Evolutionary conservation across 2,113 vertebrate species (phyloP), one percentile per base, ranked within the genome.

Genomic region (Conger conger): DNA sequence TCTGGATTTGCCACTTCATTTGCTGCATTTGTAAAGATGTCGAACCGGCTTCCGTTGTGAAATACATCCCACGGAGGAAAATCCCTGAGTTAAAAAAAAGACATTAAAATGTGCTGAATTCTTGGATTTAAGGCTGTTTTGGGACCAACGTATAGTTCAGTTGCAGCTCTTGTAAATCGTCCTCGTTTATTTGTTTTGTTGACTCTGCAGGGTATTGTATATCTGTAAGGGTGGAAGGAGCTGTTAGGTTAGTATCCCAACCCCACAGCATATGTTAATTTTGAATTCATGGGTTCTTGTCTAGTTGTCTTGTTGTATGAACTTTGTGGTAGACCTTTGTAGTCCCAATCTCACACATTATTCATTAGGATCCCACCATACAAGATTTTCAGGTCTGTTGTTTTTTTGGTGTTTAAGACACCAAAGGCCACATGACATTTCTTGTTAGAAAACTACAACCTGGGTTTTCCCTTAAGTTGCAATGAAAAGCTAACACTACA

Each of bases 21-120:
- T 73, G 68, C 68, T 73, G 68, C 68, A 30, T 73, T 73, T 73
- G 68, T 73, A 73, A 73, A 73, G 68, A 73, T 73, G 68, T 73
- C 68, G 1, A 5, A 11, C 15, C 33, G 68, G 68, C 68, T 73
- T 73, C 9, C 68, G 6, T 73, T 73, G n/a, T 33, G 68, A 73
- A 73, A 30, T 73, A 73, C n/a, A 73, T 73, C n/a, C 68, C 27
- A 27, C 68, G 4, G 30, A 30, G 68, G 68, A 73, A 73, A 73
- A 27, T 33, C n/a, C 68, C n/a, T n/a, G 9, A 73, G 68, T 73
- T n/a, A n/a, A n/a, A 11, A n/a, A 68, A 33, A 73, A 27, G 30
- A 13, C n/a, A 73, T 73, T 73, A 73, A 11, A 73, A 73, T 0
- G 13, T 33, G 68, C 68, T 33, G 27, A 11, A 73, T 73, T 73